Conservation (phyloP, 1,140 invertebrate genomes). For the Pomphorhynchus laevis region DNA sequence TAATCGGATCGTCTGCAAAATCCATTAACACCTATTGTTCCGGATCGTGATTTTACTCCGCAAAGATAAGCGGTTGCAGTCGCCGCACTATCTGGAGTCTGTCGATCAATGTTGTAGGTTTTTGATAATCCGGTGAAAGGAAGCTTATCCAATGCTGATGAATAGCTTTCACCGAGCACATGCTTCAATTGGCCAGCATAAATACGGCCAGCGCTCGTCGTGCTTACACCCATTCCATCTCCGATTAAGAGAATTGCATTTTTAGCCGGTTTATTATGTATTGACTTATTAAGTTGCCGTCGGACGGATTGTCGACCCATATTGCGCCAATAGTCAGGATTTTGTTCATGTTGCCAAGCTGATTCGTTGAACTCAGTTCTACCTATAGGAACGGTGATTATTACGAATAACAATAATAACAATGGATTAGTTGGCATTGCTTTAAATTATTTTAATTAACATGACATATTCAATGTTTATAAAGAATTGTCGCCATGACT, state of each 20-base stretch:
- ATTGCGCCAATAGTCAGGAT: background rate
- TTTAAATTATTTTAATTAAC: too few relatives aligned
- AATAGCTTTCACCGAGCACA: slow-evolving; percentile 29
- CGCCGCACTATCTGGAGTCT: slow-evolving; percentile 51
- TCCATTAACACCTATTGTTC: slow-evolving; percentile 35
- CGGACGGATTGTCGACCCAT: background rate
- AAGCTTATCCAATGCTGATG: slow-evolving; percentile 4
- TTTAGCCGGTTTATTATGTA: slow-evolving; percentile 27
- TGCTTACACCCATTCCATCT: slow-evolving; percentile 63
- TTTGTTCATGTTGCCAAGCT: background rate
- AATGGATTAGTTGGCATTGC: too few relatives aligned
- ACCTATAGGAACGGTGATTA: too few relatives aligned
- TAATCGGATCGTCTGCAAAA: slow-evolving; percentile 11
- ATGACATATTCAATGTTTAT: too few relatives aligned
- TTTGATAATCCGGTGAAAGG: slow-evolving; percentile 11
- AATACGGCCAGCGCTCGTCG: slow-evolving; percentile 43
- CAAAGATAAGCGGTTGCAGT: slow-evolving; percentile 47
- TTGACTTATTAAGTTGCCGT: background rate
- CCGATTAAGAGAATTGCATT: slow-evolving; percentile 63
- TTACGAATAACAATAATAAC: too few relatives aligned
- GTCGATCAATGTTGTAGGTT: slow-evolving; percentile 46
- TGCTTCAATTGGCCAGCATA: slow-evolving; percentile 27
- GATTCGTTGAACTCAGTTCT: too few relatives aligned
- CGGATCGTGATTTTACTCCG: slow-evolving; percentile 45
- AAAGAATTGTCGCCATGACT: too few relatives aligned